Evolutionary conservation across 2,113 vertebrate genomes (phyloP), one percentile per base, ranked within the genome.

Genomic region (Anolis sagrei): DNA sequence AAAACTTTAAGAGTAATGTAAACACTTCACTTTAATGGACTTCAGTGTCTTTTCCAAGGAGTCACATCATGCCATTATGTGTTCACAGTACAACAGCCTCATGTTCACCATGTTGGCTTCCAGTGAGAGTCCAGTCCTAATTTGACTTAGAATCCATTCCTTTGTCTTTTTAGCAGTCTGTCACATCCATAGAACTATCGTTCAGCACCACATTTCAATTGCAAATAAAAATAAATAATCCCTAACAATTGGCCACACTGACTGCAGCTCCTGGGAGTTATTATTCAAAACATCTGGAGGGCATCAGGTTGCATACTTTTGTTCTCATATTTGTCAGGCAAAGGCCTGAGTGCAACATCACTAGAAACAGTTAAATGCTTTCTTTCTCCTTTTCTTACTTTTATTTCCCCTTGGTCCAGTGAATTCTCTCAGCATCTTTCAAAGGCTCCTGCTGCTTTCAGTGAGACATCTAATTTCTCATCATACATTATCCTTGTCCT

Each of bases 381-480:
- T 9, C 3, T 5, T 32, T 2, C 16, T 39, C 19, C 11, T 64
- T 5, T 64, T 39, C 34, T 21, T 29, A 23, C 74, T 32, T 18
- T 21, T 69, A 11, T 69, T 25, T 62, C 34, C 51, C 10, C 86
- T 75, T 34, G 81, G 39, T 29, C 13, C 9, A 84, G 36, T 83
- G 27, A 73, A 79, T 86, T 91, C 54, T 83, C 32, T 89, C 90
- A 89, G 34, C 76, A 87, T 21, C 11, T 89, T 78, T 89, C 79
- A 87, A 87, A 62, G 70, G 0, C 72, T 7, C 29, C 68, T 83
- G 36, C 36, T 86, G 62, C 2, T 91, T 84, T 91, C 66, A 61
- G 3, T 36, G 49, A 69, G 77, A 68, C 4, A 70, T 1, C 64
- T 69, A 44, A 69, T 89, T 89, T 91, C 90, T 92, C 48, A 36